Base-by-base conservation (phyloP, 1,140 invertebrate species). In the Drosophila funebris region DNA sequence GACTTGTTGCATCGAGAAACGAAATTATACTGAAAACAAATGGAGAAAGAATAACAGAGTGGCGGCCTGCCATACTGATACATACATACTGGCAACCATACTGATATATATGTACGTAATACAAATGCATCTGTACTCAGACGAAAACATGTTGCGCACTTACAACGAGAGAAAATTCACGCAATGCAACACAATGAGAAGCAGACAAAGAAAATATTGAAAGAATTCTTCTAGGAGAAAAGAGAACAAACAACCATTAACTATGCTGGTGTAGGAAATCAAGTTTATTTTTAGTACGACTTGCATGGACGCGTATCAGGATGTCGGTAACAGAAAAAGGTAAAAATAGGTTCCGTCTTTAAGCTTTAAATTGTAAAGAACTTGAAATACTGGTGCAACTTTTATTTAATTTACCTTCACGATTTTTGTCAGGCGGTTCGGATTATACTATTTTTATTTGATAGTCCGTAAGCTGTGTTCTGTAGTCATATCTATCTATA, bases 1-100 rank as follows among this genome's bases (percentile, higher is more conserved):
- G 81, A 88, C 84, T 88, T 88, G 83, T 89, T 89, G 83, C 83
- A 88, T 56, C 73, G 76, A 73, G 61, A 62, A 74, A 61, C 63
- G 62, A 77, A 79, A 63, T 58, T 68, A 46, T 64, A 88, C 83
- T 88, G 66, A 89, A 79, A 62, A 72, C 78, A 63, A 77, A 78
- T 67, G 57, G 66, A 88, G 83, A 67, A 87, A 87, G 75, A 88
- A 82, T 57, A 64, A 67, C 37, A 63, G 50, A 58, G 46, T 61
- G 41, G 56, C 31, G 48, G 70, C 31, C 50, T 52, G 64, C 44
- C 46, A 29, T 31, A 16, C 60, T 24, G 18, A 7, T 43, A 31
- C 16, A 41, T 24, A 18, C 20, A 31, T 31, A 41, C n/a, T n/a
- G n/a, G n/a, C n/a, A n/a, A n/a, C n/a, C n/a, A n/a, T n/a, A n/a